phyloP scores from a whole-genome alignment of 2,888 invertebrate species.

The Abrostola triplasia region DNA sequence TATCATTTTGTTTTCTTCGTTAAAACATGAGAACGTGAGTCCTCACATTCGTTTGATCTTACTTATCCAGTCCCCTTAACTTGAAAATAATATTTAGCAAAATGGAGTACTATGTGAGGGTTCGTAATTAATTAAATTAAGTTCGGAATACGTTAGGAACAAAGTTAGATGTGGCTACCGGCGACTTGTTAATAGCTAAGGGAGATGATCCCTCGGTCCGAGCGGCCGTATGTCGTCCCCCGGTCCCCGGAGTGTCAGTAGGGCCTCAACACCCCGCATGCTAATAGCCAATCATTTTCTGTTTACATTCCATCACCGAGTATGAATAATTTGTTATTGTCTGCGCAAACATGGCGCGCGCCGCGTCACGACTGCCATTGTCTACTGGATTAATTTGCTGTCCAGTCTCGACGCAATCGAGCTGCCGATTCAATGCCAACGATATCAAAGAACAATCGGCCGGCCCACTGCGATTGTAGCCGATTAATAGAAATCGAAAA shows the following conservation, averaged over 20 bases:
- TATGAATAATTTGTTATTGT: conserved; percentile 89
- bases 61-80: conserved; percentile 69
- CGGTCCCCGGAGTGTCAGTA: conserved; percentile 70
- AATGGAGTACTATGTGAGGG: conserved; percentile 79
- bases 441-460: conserved; percentile 79
- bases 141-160: conserved; percentile 84
- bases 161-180: conserved; percentile 81
- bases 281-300: conserved; percentile 88
- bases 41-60: conserved; percentile 77
- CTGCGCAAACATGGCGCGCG: conserved; percentile 79
- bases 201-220: conserved; percentile 78
- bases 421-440: conserved; percentile 70
- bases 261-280: conserved; percentile 77
- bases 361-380: conserved; percentile 82
- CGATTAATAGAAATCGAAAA: conserved; percentile 79
- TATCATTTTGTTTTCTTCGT: conserved; percentile 69
- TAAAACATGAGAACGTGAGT: conserved; percentile 65
- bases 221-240: conserved; percentile 54
- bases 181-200: conserved; percentile 83
- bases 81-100: conserved; percentile 82
- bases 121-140: conserved; percentile 87
- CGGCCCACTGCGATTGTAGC: conserved; percentile 67
- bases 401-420: conserved; percentile 71
- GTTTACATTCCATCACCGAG: conserved; percentile 88
- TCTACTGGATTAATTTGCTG: conserved; percentile 83